Evolutionary conservation across 2,113 vertebrate genomes (phyloP).

Genomic region (Pedetes capensis): DNA sequence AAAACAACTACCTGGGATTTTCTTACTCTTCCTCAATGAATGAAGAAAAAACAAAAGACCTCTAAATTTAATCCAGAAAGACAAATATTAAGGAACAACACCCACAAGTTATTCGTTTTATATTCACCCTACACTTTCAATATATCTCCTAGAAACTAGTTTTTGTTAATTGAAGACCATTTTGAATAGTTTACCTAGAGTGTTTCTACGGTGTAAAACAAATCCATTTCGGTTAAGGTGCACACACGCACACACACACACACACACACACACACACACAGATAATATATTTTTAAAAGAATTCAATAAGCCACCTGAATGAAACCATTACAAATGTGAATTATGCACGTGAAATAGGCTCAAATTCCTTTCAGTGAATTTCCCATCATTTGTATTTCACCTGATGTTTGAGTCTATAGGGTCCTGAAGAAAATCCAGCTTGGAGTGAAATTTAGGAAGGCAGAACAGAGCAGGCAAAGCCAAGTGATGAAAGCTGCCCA

Average conservation of each 20-base stretch:
- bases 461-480: constrained; percentile 7
- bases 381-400: constrained; percentile 57
- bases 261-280: not conserved
- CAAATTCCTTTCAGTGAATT: constrained; percentile 15
- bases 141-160: not conserved
- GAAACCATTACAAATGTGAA: constrained; percentile 64
- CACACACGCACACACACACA: not conserved
- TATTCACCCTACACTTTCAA: not conserved
- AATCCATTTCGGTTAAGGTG: not conserved
- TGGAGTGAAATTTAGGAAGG: constrained; percentile 14
- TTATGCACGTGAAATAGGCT: constrained; percentile 65
- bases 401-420: constrained; percentile 29
- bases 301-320: constrained; percentile 37
- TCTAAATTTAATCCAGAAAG: not conserved
- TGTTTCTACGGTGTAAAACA: not conserved
- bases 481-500: constrained; percentile 32
- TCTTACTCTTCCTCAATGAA: not conserved
- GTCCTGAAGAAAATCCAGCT: constrained; percentile 26
- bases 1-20: not conserved
- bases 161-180: not conserved
- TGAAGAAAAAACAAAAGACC: not conserved
- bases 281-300: constrained; percentile 46
- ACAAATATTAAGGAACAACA: constrained; percentile 13
- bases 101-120: not conserved
- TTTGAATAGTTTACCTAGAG: not conserved